These are phyloP conservation scores for Diploptera punctata DNA, from an alignment of 2,888 invertebrate genomes.

Conservation along the genomic window DNA sequence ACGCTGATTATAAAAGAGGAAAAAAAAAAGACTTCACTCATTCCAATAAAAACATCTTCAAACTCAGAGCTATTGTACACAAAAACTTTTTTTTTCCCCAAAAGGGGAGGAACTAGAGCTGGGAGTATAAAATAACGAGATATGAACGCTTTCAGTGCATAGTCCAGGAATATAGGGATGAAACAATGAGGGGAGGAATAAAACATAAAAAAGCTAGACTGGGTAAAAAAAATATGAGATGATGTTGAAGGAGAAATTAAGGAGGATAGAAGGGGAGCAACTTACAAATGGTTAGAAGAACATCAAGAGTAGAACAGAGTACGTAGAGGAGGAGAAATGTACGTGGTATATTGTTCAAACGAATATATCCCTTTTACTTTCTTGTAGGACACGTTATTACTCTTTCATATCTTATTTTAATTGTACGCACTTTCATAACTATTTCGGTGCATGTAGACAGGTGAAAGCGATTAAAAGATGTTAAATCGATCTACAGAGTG, in stretches of 20 bases:
- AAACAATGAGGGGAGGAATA: conserved; percentile 10
- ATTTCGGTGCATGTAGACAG: too few relatives aligned
- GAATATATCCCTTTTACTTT: too few relatives aligned
- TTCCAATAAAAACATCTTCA: background rate
- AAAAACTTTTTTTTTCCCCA: background rate
- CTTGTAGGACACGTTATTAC: too few relatives aligned
- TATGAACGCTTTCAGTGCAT: background rate
- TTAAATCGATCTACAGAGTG: too few relatives aligned
- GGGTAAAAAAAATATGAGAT: conserved; percentile 1
- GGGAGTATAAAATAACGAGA: conserved; percentile 7
- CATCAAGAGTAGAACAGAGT: background rate
- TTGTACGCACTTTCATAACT: too few relatives aligned
- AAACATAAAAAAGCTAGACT: conserved; percentile 15
- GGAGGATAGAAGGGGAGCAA: background rate
- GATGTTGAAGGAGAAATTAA: background rate
- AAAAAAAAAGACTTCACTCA: too few relatives aligned
- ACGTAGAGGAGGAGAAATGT: too few relatives aligned
- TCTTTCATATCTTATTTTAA: too few relatives aligned
- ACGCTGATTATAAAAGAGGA: too few relatives aligned
- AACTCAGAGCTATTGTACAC: conserved; percentile 4
- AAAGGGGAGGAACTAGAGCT: background rate
- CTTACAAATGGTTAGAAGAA: conserved; percentile 13
- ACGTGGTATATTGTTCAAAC: too few relatives aligned
- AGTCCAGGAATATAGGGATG: background rate
- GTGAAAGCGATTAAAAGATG: too few relatives aligned